Conservation (phyloP, 2,888 invertebrate genomes). For the Odontomyia ornata region DNA sequence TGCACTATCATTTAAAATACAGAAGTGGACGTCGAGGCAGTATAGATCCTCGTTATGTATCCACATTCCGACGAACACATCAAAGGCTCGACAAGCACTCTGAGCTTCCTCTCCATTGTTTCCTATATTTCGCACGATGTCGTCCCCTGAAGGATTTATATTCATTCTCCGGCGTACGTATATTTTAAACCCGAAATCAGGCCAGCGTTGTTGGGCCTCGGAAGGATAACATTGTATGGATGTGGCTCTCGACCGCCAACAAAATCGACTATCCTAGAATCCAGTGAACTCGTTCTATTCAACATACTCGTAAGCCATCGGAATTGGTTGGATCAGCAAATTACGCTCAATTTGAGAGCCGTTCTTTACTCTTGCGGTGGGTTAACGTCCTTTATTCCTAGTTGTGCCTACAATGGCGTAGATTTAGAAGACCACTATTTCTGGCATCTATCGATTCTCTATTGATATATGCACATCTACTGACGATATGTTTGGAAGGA, state of each 20-base stretch:
- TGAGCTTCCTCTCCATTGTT: neutral
- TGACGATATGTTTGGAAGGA: no score
- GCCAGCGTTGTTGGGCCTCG: no score
- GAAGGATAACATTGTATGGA: neutral
- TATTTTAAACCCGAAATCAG: neutral
- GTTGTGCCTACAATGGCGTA: neutral
- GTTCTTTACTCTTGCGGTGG: neutral
- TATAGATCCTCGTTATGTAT: neutral
- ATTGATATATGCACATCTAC: no score
- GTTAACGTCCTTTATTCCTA: neutral
- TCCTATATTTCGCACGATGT: neutral
- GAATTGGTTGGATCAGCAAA: neutral
- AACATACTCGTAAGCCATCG: neutral
- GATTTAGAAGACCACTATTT: neutral
- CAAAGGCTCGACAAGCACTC: neutral
- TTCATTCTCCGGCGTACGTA: neutral
- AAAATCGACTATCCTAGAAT: neutral
- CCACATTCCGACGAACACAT: neutral
- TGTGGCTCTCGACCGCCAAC: neutral
- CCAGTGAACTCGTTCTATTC: neutral
- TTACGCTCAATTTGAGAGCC: neutral
- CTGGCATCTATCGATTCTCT: neutral
- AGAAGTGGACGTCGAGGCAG: neutral
- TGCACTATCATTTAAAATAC: neutral
- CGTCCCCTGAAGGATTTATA: neutral